Conservation (phyloP, 2,797 vertebrate genomes). For the Xiphorhynchus erythropygius region DNA sequence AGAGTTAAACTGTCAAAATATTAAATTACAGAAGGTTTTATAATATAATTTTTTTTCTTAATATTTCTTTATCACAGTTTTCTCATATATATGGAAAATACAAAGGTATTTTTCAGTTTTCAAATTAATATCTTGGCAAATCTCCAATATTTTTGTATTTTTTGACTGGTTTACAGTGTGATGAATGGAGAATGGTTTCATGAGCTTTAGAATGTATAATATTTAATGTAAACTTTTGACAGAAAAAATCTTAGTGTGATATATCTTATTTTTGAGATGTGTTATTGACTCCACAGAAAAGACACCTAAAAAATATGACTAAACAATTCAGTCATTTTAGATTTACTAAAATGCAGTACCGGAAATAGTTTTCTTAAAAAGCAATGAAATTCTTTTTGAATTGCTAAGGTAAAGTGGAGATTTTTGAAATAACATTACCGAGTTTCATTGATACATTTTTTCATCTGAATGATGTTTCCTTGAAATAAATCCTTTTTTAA, state of each 20-base stretch:
- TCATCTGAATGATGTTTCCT: not conserved
- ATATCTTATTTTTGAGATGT: slow-evolving; percentile 55
- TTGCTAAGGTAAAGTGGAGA: not conserved
- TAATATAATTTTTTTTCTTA: slow-evolving; percentile 58
- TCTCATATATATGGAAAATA: slow-evolving; percentile 27
- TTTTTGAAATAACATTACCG: not conserved
- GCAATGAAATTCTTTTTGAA: not conserved
- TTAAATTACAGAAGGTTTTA: slow-evolving; percentile 57
- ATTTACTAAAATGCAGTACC: slow-evolving; percentile 35
- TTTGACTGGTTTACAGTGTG: slow-evolving; percentile 58
- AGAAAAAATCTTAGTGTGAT: slow-evolving; percentile 50
- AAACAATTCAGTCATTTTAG: slow-evolving; percentile 36
- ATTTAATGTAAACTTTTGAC: slow-evolving; percentile 70
- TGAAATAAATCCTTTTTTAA: not conserved
- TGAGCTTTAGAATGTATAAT: slow-evolving; percentile 52
- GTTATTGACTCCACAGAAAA: slow-evolving; percentile 36
- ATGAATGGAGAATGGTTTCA: slow-evolving; percentile 52
- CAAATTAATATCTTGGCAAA: slow-evolving; percentile 51
- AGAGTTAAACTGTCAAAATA: slow-evolving; percentile 52
- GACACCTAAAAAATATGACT: slow-evolving; percentile 19
- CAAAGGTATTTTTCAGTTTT: slow-evolving; percentile 46
- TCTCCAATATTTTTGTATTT: slow-evolving; percentile 51
- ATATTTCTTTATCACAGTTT: slow-evolving; percentile 36
- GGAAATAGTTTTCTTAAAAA: not conserved
- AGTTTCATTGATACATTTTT: not conserved